Percentiles rank a stretch among this genome's conserved stretches.
phyloP scores from a whole-genome alignment of 2,113 vertebrate genomes.

The Caranx ignobilis region DNA sequence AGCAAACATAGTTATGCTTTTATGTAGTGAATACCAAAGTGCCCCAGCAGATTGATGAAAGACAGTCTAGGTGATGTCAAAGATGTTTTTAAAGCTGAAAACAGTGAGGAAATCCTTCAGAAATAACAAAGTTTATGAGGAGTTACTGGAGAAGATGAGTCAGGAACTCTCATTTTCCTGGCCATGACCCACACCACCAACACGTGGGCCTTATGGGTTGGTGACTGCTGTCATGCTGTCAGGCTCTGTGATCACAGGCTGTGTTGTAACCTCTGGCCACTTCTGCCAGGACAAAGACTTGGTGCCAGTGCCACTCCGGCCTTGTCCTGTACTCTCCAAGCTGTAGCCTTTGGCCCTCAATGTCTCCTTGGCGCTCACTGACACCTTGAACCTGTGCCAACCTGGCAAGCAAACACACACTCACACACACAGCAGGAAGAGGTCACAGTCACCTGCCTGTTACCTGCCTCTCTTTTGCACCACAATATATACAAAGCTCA shows the following conservation, averaged over 20 bases:
- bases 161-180: not conserved
- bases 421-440: conserved; percentile 35
- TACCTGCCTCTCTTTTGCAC: conserved; percentile 29
- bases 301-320: conserved; percentile 55
- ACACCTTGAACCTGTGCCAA: conserved; percentile 61
- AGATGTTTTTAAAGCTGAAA: not conserved
- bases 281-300: conserved; percentile 48
- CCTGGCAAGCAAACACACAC: conserved; percentile 57
- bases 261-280: conserved; percentile 58
- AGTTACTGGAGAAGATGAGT: not conserved
- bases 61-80: not conserved
- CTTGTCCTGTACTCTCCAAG: conserved; percentile 47
- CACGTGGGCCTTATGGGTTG: not conserved
- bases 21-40: conserved; percentile 27
- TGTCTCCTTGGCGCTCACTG: conserved; percentile 67
- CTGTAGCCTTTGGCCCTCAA: conserved; percentile 56
- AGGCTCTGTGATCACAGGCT: conserved; percentile 49
- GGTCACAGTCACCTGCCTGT: conserved; percentile 60
- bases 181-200: not conserved
- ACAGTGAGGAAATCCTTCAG: not conserved
- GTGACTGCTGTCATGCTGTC: conserved; percentile 33
- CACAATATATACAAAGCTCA: not conserved
- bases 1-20: conserved; percentile 14
- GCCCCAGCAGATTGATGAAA: conserved; percentile 12
- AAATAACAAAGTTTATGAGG: not conserved